Evolutionary conservation across 2,797 vertebrate genomes (phyloP).

Genomic region (Emydoidea blandingii): DNA sequence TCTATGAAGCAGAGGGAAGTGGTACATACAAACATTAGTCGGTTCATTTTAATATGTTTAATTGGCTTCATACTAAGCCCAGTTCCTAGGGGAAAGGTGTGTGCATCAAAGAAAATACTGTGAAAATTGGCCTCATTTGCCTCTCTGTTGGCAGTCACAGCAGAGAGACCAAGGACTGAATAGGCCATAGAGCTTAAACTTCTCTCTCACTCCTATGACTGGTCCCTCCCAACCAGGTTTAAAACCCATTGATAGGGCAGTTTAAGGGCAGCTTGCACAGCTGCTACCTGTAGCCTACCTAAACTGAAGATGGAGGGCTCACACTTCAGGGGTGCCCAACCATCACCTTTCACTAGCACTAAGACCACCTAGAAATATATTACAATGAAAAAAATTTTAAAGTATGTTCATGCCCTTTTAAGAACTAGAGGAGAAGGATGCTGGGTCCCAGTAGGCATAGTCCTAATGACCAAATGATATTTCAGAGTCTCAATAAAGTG

Average conservation of each 20-base stretch:
- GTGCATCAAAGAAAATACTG: background rate
- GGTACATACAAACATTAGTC: background rate
- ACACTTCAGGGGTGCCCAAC: background rate
- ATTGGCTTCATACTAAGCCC: background rate
- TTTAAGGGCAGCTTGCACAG: background rate
- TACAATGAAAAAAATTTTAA: background rate
- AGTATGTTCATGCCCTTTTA: background rate
- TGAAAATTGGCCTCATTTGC: background rate
- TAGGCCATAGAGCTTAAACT: background rate
- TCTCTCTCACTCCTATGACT: fast-evolving
- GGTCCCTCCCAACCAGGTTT: background rate
- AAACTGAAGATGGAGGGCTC: background rate
- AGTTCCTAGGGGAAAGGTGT: background rate
- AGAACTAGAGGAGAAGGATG: background rate
- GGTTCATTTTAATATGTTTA: background rate
- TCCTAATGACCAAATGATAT: background rate
- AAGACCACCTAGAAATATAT: background rate
- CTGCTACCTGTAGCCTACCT: background rate
- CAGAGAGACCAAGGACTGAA: background rate
- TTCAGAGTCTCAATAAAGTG: background rate
- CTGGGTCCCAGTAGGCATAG: background rate
- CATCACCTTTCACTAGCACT: fast-evolving
- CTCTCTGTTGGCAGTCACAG: background rate
- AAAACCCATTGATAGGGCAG: background rate
- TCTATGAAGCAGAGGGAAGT: background rate